These are phyloP conservation scores for Phainopepla nitens DNA, from an alignment of 2,113 vertebrate species.

Conservation along the genomic window DNA sequence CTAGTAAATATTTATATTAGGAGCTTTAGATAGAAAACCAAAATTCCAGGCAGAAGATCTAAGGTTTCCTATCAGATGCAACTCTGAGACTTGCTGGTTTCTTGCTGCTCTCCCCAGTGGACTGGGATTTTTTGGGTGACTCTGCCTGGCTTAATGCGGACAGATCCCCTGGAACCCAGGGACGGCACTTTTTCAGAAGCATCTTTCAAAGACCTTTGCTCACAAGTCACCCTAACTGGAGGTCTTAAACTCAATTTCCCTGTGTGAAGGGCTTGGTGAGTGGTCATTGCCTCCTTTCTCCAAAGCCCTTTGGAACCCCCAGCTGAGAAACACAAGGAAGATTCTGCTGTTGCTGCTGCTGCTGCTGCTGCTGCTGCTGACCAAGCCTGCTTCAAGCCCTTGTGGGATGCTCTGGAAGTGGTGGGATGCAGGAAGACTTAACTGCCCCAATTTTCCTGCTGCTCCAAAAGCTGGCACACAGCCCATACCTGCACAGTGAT, in stretches of 20 bases:
- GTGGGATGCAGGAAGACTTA: background rate
- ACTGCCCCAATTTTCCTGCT: background rate
- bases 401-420: background rate
- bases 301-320: background rate
- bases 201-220: background rate
- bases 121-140: background rate
- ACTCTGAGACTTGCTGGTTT: background rate
- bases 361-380: background rate
- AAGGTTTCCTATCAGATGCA: background rate
- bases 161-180: background rate
- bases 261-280: rapidly evolving
- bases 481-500: rapidly evolving
- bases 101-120: background rate
- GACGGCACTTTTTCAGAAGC: background rate
- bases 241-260: background rate
- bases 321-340: background rate
- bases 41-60: constrained; percentile 13
- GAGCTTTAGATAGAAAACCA: constrained; percentile 15
- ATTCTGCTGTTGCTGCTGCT: background rate
- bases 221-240: background rate
- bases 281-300: background rate
- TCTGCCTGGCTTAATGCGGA: background rate
- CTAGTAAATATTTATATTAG: constrained; percentile 49
- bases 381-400: background rate
- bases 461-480: background rate